A percentile compares a stretch with the other conserved stretches of the same genome.
phyloP scores from a whole-genome alignment of 2,797 vertebrate species.

The Notolepis coatsorum region DNA sequence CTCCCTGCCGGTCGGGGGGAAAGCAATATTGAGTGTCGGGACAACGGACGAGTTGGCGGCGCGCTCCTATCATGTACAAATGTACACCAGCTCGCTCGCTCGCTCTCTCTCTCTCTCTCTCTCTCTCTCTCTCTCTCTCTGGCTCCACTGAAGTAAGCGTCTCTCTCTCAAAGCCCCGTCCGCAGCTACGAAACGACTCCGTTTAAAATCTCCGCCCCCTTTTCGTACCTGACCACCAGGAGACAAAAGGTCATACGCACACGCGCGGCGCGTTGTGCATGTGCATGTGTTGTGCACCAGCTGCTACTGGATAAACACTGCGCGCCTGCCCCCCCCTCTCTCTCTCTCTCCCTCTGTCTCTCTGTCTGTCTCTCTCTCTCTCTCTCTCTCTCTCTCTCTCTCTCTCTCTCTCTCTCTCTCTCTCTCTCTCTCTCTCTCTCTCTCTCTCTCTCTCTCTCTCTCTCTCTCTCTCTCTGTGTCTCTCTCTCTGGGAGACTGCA shows the following conservation, averaged over 20 bases:
- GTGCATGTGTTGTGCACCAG: background rate
- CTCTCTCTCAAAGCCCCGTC: conserved; percentile 27
- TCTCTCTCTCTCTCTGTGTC: conserved; percentile 8
- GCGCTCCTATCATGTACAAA: conserved; percentile 13
- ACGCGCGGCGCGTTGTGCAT: background rate
- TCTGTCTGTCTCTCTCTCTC: no score
- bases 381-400: background rate
- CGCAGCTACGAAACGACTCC: conserved; percentile 46
- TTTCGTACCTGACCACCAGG: conserved; percentile 66
- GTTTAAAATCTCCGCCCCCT: conserved; percentile 68
- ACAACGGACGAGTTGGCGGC: conserved; percentile 43
- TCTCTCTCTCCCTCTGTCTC: background rate
- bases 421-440: background rate
- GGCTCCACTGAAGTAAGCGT: conserved; percentile 38
- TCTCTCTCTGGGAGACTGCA: no score
- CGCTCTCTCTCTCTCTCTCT: background rate
- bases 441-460: conserved; percentile 19
- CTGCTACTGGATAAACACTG: background rate
- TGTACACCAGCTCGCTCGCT: no score
- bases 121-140: conserved; percentile 26
- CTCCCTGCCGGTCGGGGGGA: conserved; percentile 47
- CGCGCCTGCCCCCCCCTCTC: background rate
- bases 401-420: background rate
- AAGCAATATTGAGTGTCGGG: conserved; percentile 21
- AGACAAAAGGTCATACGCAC: conserved; percentile 71